These are phyloP conservation scores for Hylomyscus alleni DNA, from an alignment of 2,797 vertebrate species.

Conservation along the genomic window DNA sequence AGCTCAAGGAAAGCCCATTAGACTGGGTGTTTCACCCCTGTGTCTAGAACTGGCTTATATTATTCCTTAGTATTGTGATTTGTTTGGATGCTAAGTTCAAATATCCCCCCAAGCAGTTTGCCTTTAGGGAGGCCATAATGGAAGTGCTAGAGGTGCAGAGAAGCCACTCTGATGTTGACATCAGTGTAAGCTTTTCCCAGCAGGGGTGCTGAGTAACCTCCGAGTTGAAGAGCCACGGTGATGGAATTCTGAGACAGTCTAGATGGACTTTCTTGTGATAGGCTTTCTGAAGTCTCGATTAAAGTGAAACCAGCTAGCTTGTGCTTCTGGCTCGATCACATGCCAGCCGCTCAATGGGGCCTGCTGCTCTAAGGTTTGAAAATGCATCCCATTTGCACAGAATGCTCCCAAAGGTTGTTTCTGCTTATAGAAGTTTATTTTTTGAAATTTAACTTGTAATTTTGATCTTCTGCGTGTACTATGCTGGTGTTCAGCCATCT, in stretches of 20 bases:
- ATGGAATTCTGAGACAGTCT: rapidly evolving
- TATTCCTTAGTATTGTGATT: neutral
- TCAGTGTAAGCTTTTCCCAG: neutral
- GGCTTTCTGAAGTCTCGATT: neutral
- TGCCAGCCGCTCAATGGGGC: neutral
- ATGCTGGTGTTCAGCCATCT: neutral
- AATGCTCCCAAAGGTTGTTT: no score
- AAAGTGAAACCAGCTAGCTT: neutral
- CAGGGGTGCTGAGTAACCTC: rapidly evolving
- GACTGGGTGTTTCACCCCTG: neutral
- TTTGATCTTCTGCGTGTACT: neutral
- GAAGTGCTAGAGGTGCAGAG: no score
- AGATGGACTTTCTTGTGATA: no score
- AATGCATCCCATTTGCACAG: neutral
- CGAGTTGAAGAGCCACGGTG: rapidly evolving
- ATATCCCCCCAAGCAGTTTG: neutral
- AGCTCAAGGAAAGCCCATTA: neutral
- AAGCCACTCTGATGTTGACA: neutral
- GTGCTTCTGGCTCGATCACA: no score
- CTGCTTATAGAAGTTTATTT: neutral
- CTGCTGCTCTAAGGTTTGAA: neutral
- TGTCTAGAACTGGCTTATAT: neutral
- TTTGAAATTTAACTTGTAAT: rapidly evolving
- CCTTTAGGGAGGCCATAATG: neutral
- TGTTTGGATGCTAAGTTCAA: neutral